These are phyloP conservation scores for Malurus splendens DNA, from an alignment of 2,797 vertebrate genomes.

Conservation along the genomic window DNA sequence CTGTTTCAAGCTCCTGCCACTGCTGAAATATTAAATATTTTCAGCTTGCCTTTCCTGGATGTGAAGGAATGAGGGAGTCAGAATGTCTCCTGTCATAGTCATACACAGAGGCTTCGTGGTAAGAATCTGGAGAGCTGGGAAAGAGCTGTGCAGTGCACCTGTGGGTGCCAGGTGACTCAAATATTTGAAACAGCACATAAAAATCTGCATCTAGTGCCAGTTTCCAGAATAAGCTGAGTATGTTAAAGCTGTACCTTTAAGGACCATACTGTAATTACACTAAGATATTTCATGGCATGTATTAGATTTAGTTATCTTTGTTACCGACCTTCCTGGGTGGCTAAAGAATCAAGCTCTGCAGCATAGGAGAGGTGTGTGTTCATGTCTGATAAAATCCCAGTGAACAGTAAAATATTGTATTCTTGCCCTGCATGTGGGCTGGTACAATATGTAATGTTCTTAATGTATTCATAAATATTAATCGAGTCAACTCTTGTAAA, in stretches of 20 bases:
- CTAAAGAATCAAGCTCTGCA: neutral
- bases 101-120: fast-evolving
- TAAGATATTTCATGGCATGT: neutral
- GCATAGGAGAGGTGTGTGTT: neutral
- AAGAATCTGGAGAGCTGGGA: neutral
- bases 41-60: neutral
- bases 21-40: neutral
- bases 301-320: neutral
- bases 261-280: neutral
- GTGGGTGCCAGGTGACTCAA: neutral
- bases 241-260: neutral
- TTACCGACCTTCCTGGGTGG: neutral
- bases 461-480: constrained; percentile 19
- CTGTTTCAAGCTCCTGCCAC: neutral
- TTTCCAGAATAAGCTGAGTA: neutral
- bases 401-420: neutral
- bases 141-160: neutral
- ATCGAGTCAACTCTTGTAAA: neutral
- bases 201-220: neutral
- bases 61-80: neutral
- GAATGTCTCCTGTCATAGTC: neutral
- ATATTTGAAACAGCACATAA: neutral
- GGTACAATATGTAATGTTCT: neutral
- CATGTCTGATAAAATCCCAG: neutral
- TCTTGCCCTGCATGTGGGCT: neutral